Evolutionary conservation across 2,797 vertebrate genomes (phyloP).

Genomic region (Anguilla obscura): DNA sequence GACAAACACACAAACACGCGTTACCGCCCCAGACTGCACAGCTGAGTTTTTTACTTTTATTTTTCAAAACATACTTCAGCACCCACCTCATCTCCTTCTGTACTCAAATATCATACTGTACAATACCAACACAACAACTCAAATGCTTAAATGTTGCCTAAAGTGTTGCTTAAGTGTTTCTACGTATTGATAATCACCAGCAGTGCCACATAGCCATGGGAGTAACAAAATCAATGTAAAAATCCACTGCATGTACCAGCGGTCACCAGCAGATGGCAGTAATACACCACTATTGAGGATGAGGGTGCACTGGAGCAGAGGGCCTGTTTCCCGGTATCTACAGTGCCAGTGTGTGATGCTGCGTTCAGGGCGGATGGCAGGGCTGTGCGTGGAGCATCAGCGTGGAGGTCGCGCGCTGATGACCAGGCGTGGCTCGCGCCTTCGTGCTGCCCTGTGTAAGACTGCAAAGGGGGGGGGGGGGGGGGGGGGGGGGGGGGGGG

Average conservation of each 20-base stretch:
- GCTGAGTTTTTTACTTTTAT: no score
- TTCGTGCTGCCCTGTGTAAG: no score
- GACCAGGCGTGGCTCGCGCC: no score
- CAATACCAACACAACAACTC: background rate
- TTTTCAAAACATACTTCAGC: background rate
- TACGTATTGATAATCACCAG: background rate
- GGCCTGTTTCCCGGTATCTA: background rate
- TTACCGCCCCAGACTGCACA: background rate
- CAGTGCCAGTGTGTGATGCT: no score
- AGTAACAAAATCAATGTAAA: background rate
- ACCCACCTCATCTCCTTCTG: background rate
- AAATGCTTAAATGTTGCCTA: background rate
- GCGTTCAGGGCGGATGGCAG: no score
- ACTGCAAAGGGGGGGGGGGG: no score
- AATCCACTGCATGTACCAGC: background rate
- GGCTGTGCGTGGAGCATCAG: no score
- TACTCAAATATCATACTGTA: background rate
- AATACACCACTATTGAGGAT: background rate
- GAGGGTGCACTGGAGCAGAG: background rate
- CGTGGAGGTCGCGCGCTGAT: no score
- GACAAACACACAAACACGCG: slow-evolving; percentile 58
- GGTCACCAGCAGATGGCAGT: background rate
- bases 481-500: background rate
- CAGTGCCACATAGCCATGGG: background rate
- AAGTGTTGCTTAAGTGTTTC: background rate